These are phyloP conservation scores for Martes martes DNA, from an alignment of 2,113 vertebrate genomes.

Conservation along the genomic window DNA sequence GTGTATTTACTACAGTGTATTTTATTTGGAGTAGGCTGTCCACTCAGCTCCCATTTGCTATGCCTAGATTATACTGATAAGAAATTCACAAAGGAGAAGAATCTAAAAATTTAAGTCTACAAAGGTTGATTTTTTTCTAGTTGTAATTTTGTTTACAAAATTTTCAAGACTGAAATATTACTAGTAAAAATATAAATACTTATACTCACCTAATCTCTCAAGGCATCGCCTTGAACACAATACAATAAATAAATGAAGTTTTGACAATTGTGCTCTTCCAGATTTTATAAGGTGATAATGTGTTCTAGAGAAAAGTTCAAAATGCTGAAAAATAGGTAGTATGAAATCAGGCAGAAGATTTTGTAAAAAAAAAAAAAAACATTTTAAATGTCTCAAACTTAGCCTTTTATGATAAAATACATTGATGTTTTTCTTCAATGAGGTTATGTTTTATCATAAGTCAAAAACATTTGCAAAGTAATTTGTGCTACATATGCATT, in stretches of 20 bases:
- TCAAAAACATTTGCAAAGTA: conserved; percentile 44
- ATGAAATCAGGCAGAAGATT: neutral
- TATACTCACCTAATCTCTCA: neutral
- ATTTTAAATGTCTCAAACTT: neutral
- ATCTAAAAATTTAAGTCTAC: neutral
- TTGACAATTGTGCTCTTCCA: neutral
- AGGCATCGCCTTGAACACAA: conserved; percentile 21
- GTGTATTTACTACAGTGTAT: neutral
- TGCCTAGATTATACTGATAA: neutral
- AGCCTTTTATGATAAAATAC: conserved; percentile 4
- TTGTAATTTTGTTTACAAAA: conserved; percentile 9
- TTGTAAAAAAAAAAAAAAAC: neutral
- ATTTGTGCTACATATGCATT: neutral
- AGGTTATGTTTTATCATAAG: neutral
- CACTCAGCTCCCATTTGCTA: neutral
- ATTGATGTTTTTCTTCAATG: neutral
- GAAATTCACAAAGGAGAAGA: conserved; percentile 35
- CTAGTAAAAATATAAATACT: conserved; percentile 35
- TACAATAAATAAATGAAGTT: neutral
- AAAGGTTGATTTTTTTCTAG: neutral
- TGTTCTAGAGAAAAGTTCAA: neutral
- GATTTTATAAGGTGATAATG: neutral
- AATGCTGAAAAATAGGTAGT: conserved; percentile 14
- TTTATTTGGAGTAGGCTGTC: neutral
- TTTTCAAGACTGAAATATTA: neutral